A percentile compares a stretch with the other conserved stretches of the same genome.
phyloP scores from a whole-genome alignment of 2,113 vertebrate genomes.

The Lamprotornis superbus region DNA sequence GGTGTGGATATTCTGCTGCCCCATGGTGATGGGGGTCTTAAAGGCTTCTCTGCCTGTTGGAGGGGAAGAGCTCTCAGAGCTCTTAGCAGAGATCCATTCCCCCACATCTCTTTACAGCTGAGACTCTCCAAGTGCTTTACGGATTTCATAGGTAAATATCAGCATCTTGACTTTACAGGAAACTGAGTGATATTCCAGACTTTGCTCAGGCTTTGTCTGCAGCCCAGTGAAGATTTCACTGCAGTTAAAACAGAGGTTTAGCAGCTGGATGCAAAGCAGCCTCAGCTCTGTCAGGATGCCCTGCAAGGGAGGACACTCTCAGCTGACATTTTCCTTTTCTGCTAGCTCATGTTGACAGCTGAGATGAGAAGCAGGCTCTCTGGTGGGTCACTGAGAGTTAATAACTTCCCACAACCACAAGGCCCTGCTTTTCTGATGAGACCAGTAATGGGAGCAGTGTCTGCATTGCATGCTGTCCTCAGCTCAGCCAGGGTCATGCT shows the following conservation, averaged over 20 bases:
- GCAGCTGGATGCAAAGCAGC: background rate
- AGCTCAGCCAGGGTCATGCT: background rate
- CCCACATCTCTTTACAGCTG: background rate
- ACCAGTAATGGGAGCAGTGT: background rate
- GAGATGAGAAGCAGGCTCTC: background rate
- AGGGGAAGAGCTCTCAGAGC: background rate
- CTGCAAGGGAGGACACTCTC: background rate
- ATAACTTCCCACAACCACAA: background rate
- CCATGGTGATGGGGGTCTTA: accelerated
- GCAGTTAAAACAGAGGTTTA: background rate
- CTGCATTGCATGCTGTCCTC: background rate
- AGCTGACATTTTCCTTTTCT: background rate
- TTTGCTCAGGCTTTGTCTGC: background rate
- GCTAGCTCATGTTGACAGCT: background rate
- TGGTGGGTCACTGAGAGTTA: background rate
- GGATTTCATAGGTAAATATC: slow-evolving; percentile 10
- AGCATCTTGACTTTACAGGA: background rate
- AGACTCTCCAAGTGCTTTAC: background rate
- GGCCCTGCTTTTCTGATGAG: background rate
- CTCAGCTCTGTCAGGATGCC: background rate
- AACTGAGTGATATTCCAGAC: background rate
- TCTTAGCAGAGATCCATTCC: background rate
- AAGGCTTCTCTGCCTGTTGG: background rate
- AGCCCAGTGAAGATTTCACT: background rate
- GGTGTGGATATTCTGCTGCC: background rate